phyloP scores from a whole-genome alignment of 1,140 invertebrate species.

The Apis cerana region DNA sequence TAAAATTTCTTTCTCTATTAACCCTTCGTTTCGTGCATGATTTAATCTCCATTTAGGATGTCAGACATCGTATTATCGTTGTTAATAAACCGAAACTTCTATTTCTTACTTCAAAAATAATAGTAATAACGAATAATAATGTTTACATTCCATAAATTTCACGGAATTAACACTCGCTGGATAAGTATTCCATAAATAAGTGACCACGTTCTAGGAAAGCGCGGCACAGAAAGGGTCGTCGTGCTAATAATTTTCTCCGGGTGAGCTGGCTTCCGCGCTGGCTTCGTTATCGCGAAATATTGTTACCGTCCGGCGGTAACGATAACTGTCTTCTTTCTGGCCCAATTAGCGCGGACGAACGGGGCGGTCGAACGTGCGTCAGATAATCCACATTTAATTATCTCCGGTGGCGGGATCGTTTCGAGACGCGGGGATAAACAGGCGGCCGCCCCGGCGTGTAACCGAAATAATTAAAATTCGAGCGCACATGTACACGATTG shows the following conservation, averaged over 20 bases:
- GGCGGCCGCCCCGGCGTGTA: neutral
- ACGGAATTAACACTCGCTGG: too few species aligned
- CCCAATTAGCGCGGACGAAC: conserved; percentile 50
- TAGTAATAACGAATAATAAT: too few species aligned
- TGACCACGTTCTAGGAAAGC: too few species aligned
- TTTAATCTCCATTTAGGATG: too few species aligned
- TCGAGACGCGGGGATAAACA: neutral
- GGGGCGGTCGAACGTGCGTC: conserved; percentile 19
- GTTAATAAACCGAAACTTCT: too few species aligned
- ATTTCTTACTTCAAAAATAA: too few species aligned
- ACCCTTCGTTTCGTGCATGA: too few species aligned
- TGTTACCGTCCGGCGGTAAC: conserved; percentile 4
- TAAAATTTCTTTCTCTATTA: too few species aligned
- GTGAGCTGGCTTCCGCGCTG: neutral
- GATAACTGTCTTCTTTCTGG: conserved; percentile 56
- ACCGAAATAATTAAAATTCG: conserved; percentile 57
- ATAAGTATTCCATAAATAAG: neutral
- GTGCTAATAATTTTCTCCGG: neutral
- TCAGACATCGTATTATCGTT: too few species aligned
- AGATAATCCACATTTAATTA: conserved; percentile 72
- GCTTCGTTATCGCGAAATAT: conserved; percentile 53
- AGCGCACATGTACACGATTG: too few species aligned
- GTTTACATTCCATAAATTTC: too few species aligned
- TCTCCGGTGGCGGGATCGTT: conserved; percentile 16
- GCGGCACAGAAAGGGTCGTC: neutral